Base-by-base conservation (phyloP, 2,797 vertebrate genomes). In the Triplophysa yarkandensis region DNA sequence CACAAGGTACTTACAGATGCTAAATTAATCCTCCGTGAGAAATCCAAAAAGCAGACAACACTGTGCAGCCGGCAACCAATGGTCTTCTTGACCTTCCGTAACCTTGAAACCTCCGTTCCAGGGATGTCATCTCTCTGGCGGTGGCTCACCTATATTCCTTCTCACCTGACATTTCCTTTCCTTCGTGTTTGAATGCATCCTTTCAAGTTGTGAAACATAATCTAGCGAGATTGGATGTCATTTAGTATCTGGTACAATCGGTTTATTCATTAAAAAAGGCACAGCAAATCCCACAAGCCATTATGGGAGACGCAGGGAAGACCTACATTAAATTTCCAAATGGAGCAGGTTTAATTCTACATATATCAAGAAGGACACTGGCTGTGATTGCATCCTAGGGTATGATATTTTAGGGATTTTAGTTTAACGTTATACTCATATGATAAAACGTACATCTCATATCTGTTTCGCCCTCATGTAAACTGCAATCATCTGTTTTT, bases 141-240 rank as follows among this genome's bases (percentile, higher is more conserved):
- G 4, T 65, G 28, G 17, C 19, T 67, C 36, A 62, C 34, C 41
- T 28, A 44, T 8, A 10, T 34, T 54, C 17, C 39, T 36, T 62
- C 21, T 65, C 50, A 30, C 7, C 34, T 21, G 7, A 30, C 23
- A 28, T 43, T 41, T 41, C 21, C 28, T 64, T 32, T 25, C 43
- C 58, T 71, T 36, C 14, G 4, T 13, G 43, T 34, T 30, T 78
- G 69, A 78, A 78, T 74, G 78, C 61, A 7, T 28, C 41, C n/a
- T 73, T 74, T 80, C 69, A 80, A 68, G 65, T 72, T 44, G 43
- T 39, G 70, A 68, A 83, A 77, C 36, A 36, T 34, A 62, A 71
- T 67, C 72, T 73, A 62, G 46, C 28, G 48, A 30, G 54, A 71
- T 64, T 55, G 70, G 63, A 17, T 39, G 52, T 19, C 44, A 19